phyloP scores from a whole-genome alignment of 2,113 vertebrate genomes.

The Motacilla tschutschensis region DNA sequence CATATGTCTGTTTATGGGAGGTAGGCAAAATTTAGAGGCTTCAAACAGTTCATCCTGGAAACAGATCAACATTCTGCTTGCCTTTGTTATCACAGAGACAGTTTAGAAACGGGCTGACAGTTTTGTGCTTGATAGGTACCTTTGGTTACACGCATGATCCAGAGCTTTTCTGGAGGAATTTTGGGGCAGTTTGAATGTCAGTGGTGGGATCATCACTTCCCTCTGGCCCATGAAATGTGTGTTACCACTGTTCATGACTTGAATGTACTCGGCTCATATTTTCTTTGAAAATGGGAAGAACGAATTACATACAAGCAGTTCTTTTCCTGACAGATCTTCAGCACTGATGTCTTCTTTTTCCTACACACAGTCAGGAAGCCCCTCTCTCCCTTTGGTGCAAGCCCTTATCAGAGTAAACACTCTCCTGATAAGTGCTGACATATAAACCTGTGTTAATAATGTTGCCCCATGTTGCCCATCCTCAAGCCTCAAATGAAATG shows the following conservation, averaged over 20 bases:
- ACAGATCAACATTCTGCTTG: background rate
- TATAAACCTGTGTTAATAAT: background rate
- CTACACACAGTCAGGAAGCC: background rate
- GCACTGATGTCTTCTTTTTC: background rate
- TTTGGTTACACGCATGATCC: fast-evolving
- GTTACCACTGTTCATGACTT: background rate
- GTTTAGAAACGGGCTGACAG: background rate
- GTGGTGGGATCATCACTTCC: background rate
- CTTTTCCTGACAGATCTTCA: background rate
- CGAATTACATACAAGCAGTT: background rate
- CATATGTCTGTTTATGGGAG: slow-evolving; percentile 10
- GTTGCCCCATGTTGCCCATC: background rate
- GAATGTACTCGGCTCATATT: background rate
- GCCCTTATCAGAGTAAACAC: background rate
- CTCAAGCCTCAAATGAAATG: background rate
- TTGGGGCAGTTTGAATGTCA: background rate
- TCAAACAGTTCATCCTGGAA: background rate
- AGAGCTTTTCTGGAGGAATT: background rate
- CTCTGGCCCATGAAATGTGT: background rate
- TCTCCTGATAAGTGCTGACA: background rate
- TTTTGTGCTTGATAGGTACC: background rate
- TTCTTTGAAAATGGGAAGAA: background rate
- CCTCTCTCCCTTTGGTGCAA: background rate
- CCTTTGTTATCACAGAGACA: background rate
- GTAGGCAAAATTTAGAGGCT: background rate